Evolutionary conservation across 1,140 invertebrate species (phyloP), one percentile per base, ranked within the genome.

Genomic region (Drosophila gunungcola): DNA sequence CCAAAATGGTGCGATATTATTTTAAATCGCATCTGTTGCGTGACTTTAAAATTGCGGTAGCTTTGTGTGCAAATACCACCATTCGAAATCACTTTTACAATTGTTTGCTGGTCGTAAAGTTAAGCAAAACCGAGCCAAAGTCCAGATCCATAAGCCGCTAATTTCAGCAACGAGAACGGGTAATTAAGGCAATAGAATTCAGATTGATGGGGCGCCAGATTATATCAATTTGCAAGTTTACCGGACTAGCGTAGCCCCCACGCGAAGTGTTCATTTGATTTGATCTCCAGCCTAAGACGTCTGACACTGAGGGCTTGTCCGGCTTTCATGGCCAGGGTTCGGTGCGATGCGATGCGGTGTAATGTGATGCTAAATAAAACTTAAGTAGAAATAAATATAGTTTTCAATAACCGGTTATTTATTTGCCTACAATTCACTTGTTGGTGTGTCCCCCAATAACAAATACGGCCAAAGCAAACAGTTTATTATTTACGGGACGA

Each of bases 261-360:
- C 57, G 58, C 34, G 36, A 56, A 38, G 16, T 27, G 61, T 36
- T 27, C 27, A 42, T 34, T 38, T 21, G 10, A 42, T 42, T 43
- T 11, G 25, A 69, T 69, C 36, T 55, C 29, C 27, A 10, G 58
- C 58, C 42, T 13, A 53, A 16, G 58, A 5, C 34, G 27, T 13
- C 16, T 13, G 52, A 39, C 67, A 63, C 51, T 69, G 64, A 49
- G 43, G 16, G 12, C 9, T 64, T 29, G 68, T 73, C 49, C 11
- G 45, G 52, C 67, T 73, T 81, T 78, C 82, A 86, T 81, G 81
- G 81, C 78, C 82, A 85, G 82, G 78, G 80, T 48, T 75, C 57
- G 61, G 29, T 57, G 34, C 54, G 67, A 57, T 36, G 70, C 54
- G 16, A 64, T 27, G 21, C 51, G 67, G n/a, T 27, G 72, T 53